Base-by-base conservation (phyloP, 2,888 invertebrate species). In the Lochmaea crataegi region DNA sequence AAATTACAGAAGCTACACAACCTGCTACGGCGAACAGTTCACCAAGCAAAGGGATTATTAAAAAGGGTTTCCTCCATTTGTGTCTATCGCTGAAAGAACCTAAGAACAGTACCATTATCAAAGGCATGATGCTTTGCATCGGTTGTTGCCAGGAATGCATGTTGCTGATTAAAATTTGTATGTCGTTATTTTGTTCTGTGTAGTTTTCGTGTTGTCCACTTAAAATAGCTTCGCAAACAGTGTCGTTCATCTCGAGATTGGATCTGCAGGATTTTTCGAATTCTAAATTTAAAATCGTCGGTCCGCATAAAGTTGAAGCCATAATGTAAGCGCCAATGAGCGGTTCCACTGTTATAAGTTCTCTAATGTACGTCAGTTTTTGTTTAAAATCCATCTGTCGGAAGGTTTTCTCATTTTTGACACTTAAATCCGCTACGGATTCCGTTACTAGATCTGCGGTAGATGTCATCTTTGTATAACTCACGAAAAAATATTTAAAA, bases 241-340 rank as follows among this genome's bases (percentile, higher is more conserved):
- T 86, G 82, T 89, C 88, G 14, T 89, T 84, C 45, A 88, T 86
- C 53, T 86, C 86, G 38, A 89, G 84, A 78, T 90, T 90, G 0
- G 87, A 87, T 48, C 76, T 74, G 78, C 90, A 90, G 16, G 90
- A 89, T 82, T 91, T 91, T 79, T 90, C 90, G 78, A 89, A 85
- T 76, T 90, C 89, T 1, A 91, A 82, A 76, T 88, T 88, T 68
- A 87, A 86, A 2, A 90, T 85, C 10, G 90, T 89, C 2, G 90
- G 83, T 45, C 74, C 77, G 61, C 84, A 83, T 16, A 87, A 74
- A 18, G 82, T 78, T 10, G 83, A 78, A 4, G 84, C 82, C 74
- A 84, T 80, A 11, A 85, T 69, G 71, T 86, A 86, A 7, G 82
- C 81, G 1, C 80, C 83, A 56, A 87, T 75, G 16, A 87, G 67